phyloP scores from a whole-genome alignment of 2,797 vertebrate genomes.

The Toxotes lorentzi region DNA sequence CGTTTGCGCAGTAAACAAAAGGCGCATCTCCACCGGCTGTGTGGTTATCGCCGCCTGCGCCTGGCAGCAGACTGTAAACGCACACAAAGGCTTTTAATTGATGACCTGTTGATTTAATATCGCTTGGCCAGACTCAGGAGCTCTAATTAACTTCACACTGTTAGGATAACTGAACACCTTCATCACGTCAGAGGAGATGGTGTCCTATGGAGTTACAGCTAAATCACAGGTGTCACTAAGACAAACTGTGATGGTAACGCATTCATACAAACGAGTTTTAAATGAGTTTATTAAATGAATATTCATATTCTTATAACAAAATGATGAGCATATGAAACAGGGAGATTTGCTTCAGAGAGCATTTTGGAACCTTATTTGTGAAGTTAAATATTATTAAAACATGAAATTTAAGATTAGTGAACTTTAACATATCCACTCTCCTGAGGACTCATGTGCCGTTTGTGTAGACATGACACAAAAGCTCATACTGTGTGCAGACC shows the following conservation, averaged over 20 bases:
- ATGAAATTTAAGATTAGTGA: neutral
- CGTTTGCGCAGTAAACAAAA: conserved; percentile 23
- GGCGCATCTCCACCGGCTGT: conserved; percentile 5
- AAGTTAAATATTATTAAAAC: neutral
- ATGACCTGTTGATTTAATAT: conserved; percentile 24
- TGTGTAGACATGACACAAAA: neutral
- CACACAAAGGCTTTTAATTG: conserved; percentile 19
- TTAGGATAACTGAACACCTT: neutral
- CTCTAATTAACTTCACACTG: conserved; percentile 6
- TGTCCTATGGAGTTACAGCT: no score
- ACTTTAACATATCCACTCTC: neutral
- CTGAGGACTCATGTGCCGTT: no score
- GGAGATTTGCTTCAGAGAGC: neutral
- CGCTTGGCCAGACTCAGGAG: conserved; percentile 7
- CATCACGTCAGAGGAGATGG: neutral
- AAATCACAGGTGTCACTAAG: neutral
- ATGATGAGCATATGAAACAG: neutral
- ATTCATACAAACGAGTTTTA: no score
- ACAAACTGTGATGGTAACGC: neutral
- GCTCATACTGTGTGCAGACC: no score
- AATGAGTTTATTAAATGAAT: neutral
- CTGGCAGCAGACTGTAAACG: neutral
- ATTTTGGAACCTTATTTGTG: no score
- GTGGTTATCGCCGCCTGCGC: neutral
- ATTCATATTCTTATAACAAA: neutral